These are phyloP conservation scores for Umimayanthus kanabou DNA, from an alignment of 92 coral and sea anemone genomes.

Conservation along the genomic window DNA sequence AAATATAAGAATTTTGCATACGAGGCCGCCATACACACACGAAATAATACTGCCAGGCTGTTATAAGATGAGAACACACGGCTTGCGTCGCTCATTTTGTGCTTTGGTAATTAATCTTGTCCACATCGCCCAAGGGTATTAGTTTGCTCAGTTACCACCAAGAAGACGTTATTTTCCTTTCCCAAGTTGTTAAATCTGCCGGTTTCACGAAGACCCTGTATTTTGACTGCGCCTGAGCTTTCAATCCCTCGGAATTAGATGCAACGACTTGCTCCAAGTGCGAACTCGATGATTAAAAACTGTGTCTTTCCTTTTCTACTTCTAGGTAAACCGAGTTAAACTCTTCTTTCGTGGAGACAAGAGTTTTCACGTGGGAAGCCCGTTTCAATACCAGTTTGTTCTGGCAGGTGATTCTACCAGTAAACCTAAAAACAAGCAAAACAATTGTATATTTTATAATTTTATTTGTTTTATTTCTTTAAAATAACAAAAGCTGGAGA, in stretches of 20 bases:
- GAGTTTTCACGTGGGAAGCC: neutral
- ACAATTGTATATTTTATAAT: neutral
- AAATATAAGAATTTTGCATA: neutral
- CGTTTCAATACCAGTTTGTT: neutral
- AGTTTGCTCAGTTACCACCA: neutral
- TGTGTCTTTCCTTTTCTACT: neutral
- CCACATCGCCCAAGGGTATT: neutral
- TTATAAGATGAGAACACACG: neutral
- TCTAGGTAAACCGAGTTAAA: neutral
- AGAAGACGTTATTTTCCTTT: neutral
- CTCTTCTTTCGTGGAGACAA: neutral
- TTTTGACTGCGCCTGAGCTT: neutral
- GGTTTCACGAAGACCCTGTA: neutral
- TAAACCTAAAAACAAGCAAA: neutral
- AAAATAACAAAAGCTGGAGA: neutral
- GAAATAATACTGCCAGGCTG: neutral
- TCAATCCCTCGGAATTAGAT: neutral
- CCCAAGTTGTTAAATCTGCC: neutral
- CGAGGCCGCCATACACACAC: neutral
- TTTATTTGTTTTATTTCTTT: neutral
- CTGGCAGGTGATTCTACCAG: neutral
- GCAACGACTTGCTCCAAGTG: neutral
- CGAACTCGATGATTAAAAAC: neutral
- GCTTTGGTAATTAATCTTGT: neutral
- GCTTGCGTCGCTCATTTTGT: neutral